Evolutionary conservation across 30 jellyfish, hydroid and myxozoan species (phyloP), one percentile per base, ranked within the genome.

Genomic region (Clytia hemisphaerica): DNA sequence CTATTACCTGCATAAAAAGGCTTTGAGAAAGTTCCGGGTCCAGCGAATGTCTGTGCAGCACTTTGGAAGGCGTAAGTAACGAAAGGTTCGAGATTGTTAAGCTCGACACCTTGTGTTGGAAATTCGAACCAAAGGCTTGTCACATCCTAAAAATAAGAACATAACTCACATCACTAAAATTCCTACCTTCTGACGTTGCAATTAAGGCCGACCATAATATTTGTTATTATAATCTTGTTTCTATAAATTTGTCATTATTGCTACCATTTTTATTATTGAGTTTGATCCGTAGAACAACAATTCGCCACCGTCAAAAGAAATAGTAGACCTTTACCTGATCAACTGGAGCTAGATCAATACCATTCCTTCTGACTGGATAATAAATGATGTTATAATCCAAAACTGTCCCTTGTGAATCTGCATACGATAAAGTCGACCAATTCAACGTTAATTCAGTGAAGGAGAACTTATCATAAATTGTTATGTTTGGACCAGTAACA

Each of bases 11-110:
- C 89, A 48, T 76, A 76, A 27, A 38, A 54, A 15, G 59, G 29
- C 3, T 36, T 31, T n/a, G 89, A 30, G 62, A 42, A 63, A 16
- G 62, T 65, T 6, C 89, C 89, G 18, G 53, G 18, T 3, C 89
- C 89, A 2, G 89, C 45, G 45, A 61, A 75, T 4, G 80, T 76
- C 5, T 48, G 70, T 18, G 89, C 89, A 6, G 89, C 89, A 34
- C 62, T 45, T 48, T 55, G 46, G 2, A 76, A 34, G 2, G 80
- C 89, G 51, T 76, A 76, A 36, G 55, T 76, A 10, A 73, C 60
- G 42, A 62, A 62, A 22, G 73, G 73, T 16, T 6, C 21, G 18
- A 76, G 59, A 6, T 58, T 32, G 14, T n/a, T 28, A n/a, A 76
- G 61, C 38, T 42, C 60, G 46, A 55, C 44, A 21, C 73, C 38